These are phyloP conservation scores for Thalpophila matura DNA, from an alignment of 2,888 invertebrate genomes.

Conservation along the genomic window DNA sequence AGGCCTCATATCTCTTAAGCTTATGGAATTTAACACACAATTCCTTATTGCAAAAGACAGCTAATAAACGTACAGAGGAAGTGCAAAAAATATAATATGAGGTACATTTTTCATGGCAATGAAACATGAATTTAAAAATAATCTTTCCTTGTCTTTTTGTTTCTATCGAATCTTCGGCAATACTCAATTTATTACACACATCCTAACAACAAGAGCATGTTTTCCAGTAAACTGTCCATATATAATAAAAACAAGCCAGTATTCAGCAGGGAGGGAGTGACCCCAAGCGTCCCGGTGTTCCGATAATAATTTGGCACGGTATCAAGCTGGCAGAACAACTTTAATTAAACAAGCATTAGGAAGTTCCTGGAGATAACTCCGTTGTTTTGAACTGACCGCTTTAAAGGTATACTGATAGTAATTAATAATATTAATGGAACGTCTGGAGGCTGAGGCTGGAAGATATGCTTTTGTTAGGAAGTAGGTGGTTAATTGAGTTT, in stretches of 20 bases:
- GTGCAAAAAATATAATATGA: too few species aligned
- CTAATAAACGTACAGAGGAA: too few species aligned
- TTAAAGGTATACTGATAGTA: constrained; percentile 27
- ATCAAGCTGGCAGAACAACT: constrained; percentile 62
- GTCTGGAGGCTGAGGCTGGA: background rate
- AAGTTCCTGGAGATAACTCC: constrained; percentile 53
- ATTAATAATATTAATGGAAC: constrained; percentile 39
- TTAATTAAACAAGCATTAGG: constrained; percentile 71
- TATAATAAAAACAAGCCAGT: constrained; percentile 1
- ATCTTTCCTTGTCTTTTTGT: background rate
- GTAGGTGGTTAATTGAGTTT: background rate
- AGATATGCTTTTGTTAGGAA: constrained; percentile 1
- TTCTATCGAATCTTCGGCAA: constrained; percentile 1
- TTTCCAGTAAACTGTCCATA: constrained; percentile 23
- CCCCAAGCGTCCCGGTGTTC: constrained; percentile 10
- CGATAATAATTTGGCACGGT: constrained; percentile 65
- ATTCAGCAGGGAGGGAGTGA: background rate
- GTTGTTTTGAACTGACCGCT: constrained; percentile 48
- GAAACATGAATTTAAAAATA: background rate
- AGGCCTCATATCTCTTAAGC: too few species aligned
- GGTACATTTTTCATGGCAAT: background rate
- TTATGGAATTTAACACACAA: too few species aligned
- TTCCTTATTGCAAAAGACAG: too few species aligned
- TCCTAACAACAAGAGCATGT: constrained; percentile 7
- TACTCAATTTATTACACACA: constrained; percentile 13